These are phyloP conservation scores for Coremacera marginata DNA, from an alignment of 2,888 invertebrate species.

Conservation along the genomic window DNA sequence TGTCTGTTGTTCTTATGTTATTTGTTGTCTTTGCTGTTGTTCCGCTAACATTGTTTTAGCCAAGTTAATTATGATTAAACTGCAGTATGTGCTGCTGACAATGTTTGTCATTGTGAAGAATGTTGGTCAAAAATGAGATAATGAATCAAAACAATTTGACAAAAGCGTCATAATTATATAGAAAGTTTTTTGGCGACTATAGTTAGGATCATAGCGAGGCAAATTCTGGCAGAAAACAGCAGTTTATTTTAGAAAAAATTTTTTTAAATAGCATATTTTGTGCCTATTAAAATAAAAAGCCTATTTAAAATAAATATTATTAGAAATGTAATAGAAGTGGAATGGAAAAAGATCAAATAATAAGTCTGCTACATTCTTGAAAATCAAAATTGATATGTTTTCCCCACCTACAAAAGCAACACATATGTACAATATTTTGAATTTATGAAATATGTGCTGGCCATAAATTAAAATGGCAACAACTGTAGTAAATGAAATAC, in stretches of 20 bases:
- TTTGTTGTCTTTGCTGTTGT: conserved; percentile 7
- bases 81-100: neutral
- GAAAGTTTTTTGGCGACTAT: neutral
- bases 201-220: neutral
- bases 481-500: too few species aligned
- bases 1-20: neutral
- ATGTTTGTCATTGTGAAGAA: conserved; percentile 11
- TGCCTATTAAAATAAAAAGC: too few species aligned
- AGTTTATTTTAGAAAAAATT: neutral
- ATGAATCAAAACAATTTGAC: neutral
- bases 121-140: neutral
- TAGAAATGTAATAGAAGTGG: too few species aligned
- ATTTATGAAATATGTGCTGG: too few species aligned
- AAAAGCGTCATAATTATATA: neutral
- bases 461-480: too few species aligned
- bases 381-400: too few species aligned
- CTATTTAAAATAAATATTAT: too few species aligned
- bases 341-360: too few species aligned
- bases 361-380: too few species aligned
- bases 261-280: too few species aligned
- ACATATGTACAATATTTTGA: too few species aligned
- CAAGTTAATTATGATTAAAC: conserved; percentile 35
- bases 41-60: conserved; percentile 12
- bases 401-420: too few species aligned
- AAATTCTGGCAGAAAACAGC: neutral